Base-by-base conservation (phyloP, 2,888 invertebrate species). In the Crioceris asparagi region DNA sequence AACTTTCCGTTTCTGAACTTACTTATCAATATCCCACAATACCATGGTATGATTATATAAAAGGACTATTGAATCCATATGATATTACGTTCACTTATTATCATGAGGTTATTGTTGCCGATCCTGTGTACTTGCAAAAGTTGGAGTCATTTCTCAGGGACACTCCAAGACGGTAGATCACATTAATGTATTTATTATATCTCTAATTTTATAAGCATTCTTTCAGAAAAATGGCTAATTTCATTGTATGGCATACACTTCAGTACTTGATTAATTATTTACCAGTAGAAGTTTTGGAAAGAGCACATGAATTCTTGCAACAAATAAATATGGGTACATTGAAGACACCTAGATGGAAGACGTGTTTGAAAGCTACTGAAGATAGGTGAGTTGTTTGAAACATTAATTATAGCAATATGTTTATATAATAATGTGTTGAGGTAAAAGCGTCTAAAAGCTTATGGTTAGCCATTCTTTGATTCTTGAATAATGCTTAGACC, bases 1-100 rank as follows among this genome's bases (percentile, higher is more conserved):
- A 42, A 14, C 38, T 46, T 17, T 48, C 49, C 6, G 19, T 75
- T 19, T 55, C 56, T 10, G 68, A 74, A 39, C 54, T 76, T 25
- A 65, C 70, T 45, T 55, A 59, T 35, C 61, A 65, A 48, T 70
- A 69, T 54, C 59, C 58, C 3, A 54, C 50, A 11, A 51, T 62
- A 21, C 47, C 53, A n/a, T 64, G 64, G 64, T 46, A 48, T 17
- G 48, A 56, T 32, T 61, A 56, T 40, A 51, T 64, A 27, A 60
- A 59, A 40, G 52, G 53, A 14, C n/a, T 62, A 17, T 43, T 57
- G 8, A 48, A 50, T 37, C 57, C 55, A 11, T 46, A 46, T 12
- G 49, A 47, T 25, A 44, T 44, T 30, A 47, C n/a, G n/a, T n/a
- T 64, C 17, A 49, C 46, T 35, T 50, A 54, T 32, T 56, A 62